Evolutionary conservation across 2,797 vertebrate species (phyloP), one percentile per base, ranked within the genome.

Genomic region (Oreochromis grahami): DNA sequence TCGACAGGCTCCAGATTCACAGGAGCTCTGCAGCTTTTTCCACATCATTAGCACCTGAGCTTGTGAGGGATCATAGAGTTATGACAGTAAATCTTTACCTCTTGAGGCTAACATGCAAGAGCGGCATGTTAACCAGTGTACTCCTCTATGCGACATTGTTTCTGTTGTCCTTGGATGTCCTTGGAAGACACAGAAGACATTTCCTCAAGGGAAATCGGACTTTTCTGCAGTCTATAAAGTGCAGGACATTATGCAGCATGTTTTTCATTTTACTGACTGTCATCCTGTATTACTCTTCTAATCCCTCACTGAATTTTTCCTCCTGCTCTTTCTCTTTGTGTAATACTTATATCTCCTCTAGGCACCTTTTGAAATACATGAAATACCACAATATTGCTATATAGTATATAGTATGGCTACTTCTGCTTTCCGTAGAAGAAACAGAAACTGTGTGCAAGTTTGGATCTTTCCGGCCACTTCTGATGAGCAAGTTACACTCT

Each of bases 1-100:
- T 55, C 19, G 7, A 93, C 94, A 93, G 15, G 95, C 80, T 86
- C 32, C 81, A 60, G 70, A 83, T 90, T 91, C 81, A 77, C 89
- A 87, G 86, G 53, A 80, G 80, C 84, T 88, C 88, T 3, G 81
- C 78, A 45, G 84, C 83, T 76, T 88, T 81, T 90, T 80, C 90
- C 86, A 90, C 92, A 80, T 92, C 89, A 93, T 93, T 93, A 91
- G 70, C 87, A 82, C 84, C 70, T 77, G 2, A 2, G 55, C 56
- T 68, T 32, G 26, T 55, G 79, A 24, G 84, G 21, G 13, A 60
- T 84, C 56, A 38, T 2, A 2, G 17, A 70, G 77, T 76, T 24
- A 32, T 13, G 72, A 82, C 68, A 76, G 70, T 55, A 78, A 53
- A 87, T 76, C 43, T 43, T n/a, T 68, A 74, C 50, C 76, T 83